These are phyloP conservation scores for Microcebus tavaratra DNA, from an alignment of 2,113 vertebrate species.

Conservation along the genomic window DNA sequence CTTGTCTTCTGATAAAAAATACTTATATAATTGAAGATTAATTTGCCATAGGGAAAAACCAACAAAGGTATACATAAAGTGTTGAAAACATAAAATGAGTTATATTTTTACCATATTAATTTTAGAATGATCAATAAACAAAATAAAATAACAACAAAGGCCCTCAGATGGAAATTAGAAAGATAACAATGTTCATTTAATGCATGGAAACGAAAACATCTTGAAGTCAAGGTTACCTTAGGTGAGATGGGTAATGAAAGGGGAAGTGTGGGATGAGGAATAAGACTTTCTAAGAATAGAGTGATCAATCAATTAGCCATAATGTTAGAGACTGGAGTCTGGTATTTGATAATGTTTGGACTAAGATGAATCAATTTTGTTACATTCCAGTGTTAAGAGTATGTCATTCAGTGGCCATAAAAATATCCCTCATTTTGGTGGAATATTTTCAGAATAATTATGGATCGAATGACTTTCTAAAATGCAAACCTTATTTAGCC, in stretches of 20 bases:
- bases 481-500: not conserved
- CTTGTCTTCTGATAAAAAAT: not conserved
- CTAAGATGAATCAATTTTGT: not conserved
- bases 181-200: not conserved
- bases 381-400: not conserved
- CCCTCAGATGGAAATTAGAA: not conserved
- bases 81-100: not conserved
- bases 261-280: fast-evolving
- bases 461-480: not conserved
- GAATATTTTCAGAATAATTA: not conserved
- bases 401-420: not conserved
- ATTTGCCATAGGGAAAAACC: not conserved
- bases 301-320: not conserved
- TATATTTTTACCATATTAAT: not conserved
- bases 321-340: no score
- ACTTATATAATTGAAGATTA: not conserved
- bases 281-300: not conserved
- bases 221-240: not conserved
- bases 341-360: not conserved
- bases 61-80: not conserved
- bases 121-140: not conserved
- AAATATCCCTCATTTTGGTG: not conserved
- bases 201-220: not conserved
- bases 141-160: not conserved
- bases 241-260: not conserved